Evolutionary conservation across 2,888 invertebrate species (phyloP), one percentile per base, ranked within the genome.

Genomic region (Torymus texanus): DNA sequence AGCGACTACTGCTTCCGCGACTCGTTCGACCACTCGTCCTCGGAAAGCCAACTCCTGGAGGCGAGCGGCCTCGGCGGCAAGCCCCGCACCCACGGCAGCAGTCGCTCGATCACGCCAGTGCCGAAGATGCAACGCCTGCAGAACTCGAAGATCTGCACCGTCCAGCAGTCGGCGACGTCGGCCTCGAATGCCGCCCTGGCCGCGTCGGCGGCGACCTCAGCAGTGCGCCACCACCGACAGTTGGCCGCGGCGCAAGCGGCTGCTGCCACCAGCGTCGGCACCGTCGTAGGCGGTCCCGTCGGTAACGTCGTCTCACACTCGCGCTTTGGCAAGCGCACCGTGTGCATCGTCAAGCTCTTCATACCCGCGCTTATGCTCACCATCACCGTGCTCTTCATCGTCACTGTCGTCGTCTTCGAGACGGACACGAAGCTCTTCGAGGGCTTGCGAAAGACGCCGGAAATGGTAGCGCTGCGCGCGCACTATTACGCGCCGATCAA

Each of bases 401-500:
- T 94, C 55, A 94, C 95, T 2, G 91, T 96, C 14, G 88, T 96
- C 53, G 91, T 96, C 76, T 93, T 96, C 90, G 97, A 97, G 90
- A 95, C 95, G 18, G 96, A 96, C 89, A 93, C 94, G 88, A 93
- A 94, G 75, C 89, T 94, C 50, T 93, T 96, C 84, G 93, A 93
- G 78, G 92, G 92, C 55, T 90, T 96, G 80, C 93, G 94, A 80
- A 94, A 94, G 87, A 93, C 94, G 87, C 96, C 96, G 50, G 96
- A 97, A 91, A 93, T 97, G 91, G 90, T 92, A 72, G 89, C 95
- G 68, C 92, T 97, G 77, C 93, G 94, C 81, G 94, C 94, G 85
- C 95, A 96, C 86, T 95, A 96, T 91, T 97, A 97, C 91, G 94
- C 94, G 86, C 96, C 97, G 29, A 91, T 96, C 77, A 96, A 96